Percentiles rank a stretch among this genome's conserved stretches.
phyloP scores from a whole-genome alignment of 2,888 invertebrate genomes.

The Shargacucullia verbasci region DNA sequence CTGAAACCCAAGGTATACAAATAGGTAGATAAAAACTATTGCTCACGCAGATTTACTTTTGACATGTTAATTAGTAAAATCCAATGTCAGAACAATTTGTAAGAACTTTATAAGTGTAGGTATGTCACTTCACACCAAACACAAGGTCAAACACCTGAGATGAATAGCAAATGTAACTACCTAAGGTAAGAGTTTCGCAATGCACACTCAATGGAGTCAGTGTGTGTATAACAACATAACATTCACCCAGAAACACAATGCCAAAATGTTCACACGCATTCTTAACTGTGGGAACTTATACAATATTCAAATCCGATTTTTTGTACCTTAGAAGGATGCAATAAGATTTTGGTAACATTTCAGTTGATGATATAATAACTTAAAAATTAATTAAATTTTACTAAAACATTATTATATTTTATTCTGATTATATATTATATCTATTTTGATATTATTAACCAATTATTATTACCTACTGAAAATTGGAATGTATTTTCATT shows the following conservation, averaged over 20 bases:
- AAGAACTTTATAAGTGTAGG: constrained; percentile 60
- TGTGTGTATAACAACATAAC: constrained; percentile 70
- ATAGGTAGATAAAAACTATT: no score
- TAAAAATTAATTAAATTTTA: no score
- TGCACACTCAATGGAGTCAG: constrained; percentile 65
- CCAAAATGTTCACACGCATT: constrained; percentile 82
- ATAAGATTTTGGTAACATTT: constrained; percentile 10
- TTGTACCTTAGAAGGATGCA: not conserved
- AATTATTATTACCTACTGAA: no score
- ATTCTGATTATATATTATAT: no score
- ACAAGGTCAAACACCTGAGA: constrained; percentile 75
- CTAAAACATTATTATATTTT: no score
- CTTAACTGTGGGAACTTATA: constrained; percentile 70
- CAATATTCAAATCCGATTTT: constrained; percentile 56
- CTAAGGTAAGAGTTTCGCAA: constrained; percentile 72
- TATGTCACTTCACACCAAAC: constrained; percentile 68
- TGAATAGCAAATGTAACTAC: constrained; percentile 67
- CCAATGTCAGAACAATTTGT: constrained; percentile 57
- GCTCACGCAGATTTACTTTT: no score
- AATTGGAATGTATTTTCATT: no score
- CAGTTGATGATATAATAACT: no score
- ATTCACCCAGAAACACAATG: constrained; percentile 81
- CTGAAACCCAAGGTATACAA: no score
- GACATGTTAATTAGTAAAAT: constrained; percentile 55
- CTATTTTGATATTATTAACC: no score